Evolutionary conservation across 2,888 invertebrate genomes (phyloP).

Genomic region (Eupithecia abbreviata): DNA sequence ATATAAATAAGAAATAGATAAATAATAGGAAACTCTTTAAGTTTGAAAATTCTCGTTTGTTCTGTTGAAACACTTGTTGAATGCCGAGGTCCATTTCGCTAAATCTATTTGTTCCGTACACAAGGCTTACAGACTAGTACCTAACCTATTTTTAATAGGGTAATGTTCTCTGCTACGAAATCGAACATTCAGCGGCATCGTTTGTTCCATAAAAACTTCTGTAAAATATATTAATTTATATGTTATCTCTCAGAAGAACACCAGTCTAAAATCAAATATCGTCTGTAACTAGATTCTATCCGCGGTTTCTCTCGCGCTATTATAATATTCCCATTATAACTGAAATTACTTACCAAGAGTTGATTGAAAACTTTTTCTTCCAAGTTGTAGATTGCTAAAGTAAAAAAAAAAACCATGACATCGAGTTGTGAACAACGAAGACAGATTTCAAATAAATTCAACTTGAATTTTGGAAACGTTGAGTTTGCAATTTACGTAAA

Average conservation of each 20-base stretch:
- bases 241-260: not conserved
- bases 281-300: not conserved
- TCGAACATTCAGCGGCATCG: not conserved
- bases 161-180: not conserved
- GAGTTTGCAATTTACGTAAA: not conserved
- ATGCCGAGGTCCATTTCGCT: not conserved
- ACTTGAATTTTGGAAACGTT: not conserved
- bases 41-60: not conserved
- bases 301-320: not conserved
- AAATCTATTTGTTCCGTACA: slow-evolving; percentile 4
- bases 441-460: not conserved
- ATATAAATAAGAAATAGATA: too few relatives aligned
- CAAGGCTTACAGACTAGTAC: not conserved
- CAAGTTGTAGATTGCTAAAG: not conserved
- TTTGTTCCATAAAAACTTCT: not conserved
- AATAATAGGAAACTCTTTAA: too few relatives aligned
- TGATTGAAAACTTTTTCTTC: not conserved
- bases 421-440: not conserved
- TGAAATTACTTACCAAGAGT: not conserved
- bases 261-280: not conserved
- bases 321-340: not conserved
- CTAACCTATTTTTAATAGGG: not conserved
- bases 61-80: not conserved
- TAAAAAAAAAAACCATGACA: not conserved
- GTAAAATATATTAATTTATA: not conserved